Evolutionary conservation across 2,888 invertebrate species (phyloP).

Genomic region (Atherix ibis): DNA sequence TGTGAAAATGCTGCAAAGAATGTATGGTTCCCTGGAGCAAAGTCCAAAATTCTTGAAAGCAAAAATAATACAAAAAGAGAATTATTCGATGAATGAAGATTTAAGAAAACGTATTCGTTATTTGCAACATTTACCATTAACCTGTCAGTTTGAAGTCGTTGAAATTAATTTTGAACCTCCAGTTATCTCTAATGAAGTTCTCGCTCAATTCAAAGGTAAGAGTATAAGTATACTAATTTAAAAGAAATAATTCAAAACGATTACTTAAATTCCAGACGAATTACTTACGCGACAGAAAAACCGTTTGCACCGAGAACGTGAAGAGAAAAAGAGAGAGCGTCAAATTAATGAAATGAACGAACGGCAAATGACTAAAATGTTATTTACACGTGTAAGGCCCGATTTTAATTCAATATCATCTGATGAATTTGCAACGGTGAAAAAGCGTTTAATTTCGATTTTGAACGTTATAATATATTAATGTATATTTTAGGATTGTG

Average conservation of each 20-base stretch:
- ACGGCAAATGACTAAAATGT: constrained; percentile 50
- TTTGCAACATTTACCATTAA: constrained; percentile 74
- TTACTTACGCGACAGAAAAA: constrained; percentile 50
- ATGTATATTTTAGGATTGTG: constrained; percentile 28
- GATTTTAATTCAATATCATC: constrained; percentile 42
- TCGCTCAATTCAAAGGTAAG: constrained; percentile 52
- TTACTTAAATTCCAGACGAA: constrained; percentile 41
- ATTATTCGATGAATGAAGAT: constrained; percentile 70
- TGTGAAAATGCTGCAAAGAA: constrained; percentile 71
- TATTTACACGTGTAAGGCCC: constrained; percentile 39
- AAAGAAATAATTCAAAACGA: neutral
- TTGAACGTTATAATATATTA: constrained; percentile 9
- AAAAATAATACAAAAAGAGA: constrained; percentile 73
- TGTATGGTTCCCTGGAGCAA: constrained; percentile 66
- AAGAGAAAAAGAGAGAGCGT: constrained; percentile 65
- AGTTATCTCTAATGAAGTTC: constrained; percentile 48
- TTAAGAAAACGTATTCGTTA: constrained; percentile 58
- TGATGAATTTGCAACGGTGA: constrained; percentile 41
- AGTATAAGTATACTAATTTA: neutral
- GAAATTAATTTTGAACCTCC: constrained; percentile 70
- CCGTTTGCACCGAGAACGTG: constrained; percentile 54
- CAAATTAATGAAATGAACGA: constrained; percentile 59
- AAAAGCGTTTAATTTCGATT: neutral
- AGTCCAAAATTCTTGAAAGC: constrained; percentile 61
- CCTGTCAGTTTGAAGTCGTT: constrained; percentile 78